Percentiles rank a stretch among this genome's conserved stretches.
Conservation (phyloP, 2,797 vertebrate species). For the Cephalopachus bancanus region DNA sequence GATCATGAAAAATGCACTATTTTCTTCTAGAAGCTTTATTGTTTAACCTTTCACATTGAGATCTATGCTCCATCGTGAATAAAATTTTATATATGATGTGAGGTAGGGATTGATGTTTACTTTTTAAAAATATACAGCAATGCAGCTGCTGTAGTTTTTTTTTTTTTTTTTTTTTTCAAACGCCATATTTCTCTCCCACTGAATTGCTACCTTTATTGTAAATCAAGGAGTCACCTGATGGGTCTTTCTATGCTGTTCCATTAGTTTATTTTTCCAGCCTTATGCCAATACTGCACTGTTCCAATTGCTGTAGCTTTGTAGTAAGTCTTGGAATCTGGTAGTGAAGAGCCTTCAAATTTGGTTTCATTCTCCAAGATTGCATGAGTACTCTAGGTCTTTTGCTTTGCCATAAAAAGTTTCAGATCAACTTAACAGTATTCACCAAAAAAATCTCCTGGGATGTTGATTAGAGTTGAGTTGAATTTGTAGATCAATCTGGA, state of each 20-base stretch:
- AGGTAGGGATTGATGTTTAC: not conserved
- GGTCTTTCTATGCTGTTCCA: not conserved
- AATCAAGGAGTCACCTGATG: not conserved
- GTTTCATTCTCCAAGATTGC: slow-evolving; percentile 17
- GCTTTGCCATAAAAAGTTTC: not conserved
- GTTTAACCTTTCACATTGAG: not conserved
- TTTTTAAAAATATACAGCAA: not conserved
- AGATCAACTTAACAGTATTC: not conserved
- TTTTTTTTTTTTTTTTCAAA: not conserved
- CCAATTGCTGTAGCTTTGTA: not conserved
- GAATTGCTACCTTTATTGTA: not conserved
- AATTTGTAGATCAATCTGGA: not conserved
- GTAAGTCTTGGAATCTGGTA: not conserved
- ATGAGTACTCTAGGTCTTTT: not conserved
- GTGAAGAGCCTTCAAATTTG: not conserved
- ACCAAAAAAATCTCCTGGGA: not conserved
- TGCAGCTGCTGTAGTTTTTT: not conserved
- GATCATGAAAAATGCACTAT: not conserved
- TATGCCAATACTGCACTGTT: not conserved
- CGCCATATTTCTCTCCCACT: not conserved
- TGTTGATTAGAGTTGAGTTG: not conserved
- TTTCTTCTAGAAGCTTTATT: not conserved
- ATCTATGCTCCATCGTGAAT: not conserved
- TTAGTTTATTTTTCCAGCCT: not conserved
- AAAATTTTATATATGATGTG: not conserved